Evolutionary conservation across 1,140 invertebrate genomes (phyloP).

Genomic region (Pachyrhynchus sulphureomaculatus): DNA sequence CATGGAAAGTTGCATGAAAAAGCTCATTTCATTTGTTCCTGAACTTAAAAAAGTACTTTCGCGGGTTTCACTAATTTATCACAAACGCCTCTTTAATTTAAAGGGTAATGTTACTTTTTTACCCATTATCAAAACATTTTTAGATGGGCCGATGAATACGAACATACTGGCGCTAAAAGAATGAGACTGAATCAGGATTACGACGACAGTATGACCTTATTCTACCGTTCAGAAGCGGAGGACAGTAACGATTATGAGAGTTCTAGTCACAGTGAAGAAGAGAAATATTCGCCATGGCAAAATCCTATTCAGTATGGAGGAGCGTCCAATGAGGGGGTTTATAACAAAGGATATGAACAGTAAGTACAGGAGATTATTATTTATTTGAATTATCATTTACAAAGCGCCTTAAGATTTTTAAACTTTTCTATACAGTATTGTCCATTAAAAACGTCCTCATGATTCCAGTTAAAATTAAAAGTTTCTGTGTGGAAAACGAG

Average conservation of each 20-base stretch:
- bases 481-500: no score
- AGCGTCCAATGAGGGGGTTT: neutral
- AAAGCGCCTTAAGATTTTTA: neutral
- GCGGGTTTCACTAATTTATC: no score
- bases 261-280: conserved; percentile 64
- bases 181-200: conserved; percentile 58
- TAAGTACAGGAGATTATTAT: neutral
- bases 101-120: no score
- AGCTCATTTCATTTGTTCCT: no score
- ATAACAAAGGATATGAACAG: neutral
- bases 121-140: no score
- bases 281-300: conserved; percentile 61
- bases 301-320: conserved; percentile 63
- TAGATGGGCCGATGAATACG: conserved; percentile 39
- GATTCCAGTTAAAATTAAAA: no score
- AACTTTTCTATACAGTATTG: neutral
- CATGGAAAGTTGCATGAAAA: no score
- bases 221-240: conserved; percentile 61
- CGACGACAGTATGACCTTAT: conserved; percentile 58
- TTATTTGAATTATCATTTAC: neutral
- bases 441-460: no score
- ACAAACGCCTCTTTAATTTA: no score
- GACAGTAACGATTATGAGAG: conserved; percentile 63
- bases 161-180: conserved; percentile 27
- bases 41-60: no score